Evolutionary conservation across 1,140 invertebrate genomes (phyloP).

Genomic region (Penaeus vannamei): DNA sequence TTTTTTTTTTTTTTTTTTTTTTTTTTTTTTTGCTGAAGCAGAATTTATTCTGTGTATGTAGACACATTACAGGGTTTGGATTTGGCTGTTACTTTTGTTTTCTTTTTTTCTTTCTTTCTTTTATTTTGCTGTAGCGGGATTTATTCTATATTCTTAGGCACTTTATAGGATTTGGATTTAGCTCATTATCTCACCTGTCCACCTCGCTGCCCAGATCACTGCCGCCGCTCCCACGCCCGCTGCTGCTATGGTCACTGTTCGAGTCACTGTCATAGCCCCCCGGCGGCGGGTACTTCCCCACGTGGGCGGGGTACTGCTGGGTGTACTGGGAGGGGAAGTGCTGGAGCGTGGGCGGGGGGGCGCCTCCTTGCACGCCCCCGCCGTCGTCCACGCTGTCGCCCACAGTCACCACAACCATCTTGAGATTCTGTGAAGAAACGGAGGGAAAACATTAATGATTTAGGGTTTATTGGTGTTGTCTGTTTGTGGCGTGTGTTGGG

Average conservation of each 20-base stretch:
- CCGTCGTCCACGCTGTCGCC: background rate
- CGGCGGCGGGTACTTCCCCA: slow-evolving; percentile 14
- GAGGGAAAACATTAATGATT: background rate
- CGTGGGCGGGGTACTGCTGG: slow-evolving; percentile 12
- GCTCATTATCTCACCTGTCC: slow-evolving; percentile 31
- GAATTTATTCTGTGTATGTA: no score
- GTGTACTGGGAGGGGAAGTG: slow-evolving; percentile 42
- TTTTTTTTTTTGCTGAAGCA: no score
- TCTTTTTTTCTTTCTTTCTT: no score
- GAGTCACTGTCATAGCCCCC: slow-evolving; percentile 54
- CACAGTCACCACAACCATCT: slow-evolving; percentile 50
- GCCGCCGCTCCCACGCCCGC: slow-evolving; percentile 51
- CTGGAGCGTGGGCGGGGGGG: slow-evolving; percentile 18
- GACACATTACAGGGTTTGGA: no score
- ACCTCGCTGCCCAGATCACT: slow-evolving; percentile 59
- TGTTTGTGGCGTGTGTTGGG: no score
- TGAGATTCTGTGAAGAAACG: background rate
- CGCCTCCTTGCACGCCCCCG: background rate
- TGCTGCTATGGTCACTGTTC: slow-evolving; percentile 61
- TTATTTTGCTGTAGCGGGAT: no score
- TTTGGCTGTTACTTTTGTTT: no score
- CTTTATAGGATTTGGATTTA: no score
- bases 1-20: no score
- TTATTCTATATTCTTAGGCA: no score
- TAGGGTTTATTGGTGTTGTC: background rate